Percentiles rank a stretch among this genome's conserved stretches.
These are phyloP conservation scores for Andrena camellia DNA, from an alignment of 2,888 invertebrate species.

Conservation along the genomic window DNA sequence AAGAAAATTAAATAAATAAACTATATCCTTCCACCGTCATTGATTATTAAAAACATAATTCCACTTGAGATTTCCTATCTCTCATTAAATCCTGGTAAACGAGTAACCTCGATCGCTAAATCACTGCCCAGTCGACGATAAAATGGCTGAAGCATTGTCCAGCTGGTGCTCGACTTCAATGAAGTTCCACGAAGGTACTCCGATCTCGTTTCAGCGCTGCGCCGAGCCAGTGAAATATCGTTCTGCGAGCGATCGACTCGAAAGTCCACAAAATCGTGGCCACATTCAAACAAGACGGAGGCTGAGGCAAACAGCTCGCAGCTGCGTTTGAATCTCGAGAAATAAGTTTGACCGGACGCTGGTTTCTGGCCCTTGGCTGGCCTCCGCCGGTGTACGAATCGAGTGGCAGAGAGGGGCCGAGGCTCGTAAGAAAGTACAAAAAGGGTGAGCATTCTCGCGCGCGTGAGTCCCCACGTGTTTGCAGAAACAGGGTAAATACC, in stretches of 20 bases:
- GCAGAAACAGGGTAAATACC: conserved; percentile 60
- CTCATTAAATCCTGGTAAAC: background rate
- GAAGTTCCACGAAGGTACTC: conserved; percentile 7
- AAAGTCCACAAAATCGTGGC: conserved; percentile 16
- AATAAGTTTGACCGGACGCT: conserved; percentile 15
- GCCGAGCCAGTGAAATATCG: background rate
- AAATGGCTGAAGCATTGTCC: conserved; percentile 14
- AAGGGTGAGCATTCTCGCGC: background rate
- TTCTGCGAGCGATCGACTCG: conserved; percentile 22
- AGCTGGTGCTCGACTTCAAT: background rate
- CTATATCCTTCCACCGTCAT: too few relatives aligned
- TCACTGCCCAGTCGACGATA: background rate
- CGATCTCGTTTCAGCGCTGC: conserved; percentile 7
- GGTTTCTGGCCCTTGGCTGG: background rate
- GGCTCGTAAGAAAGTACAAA: background rate
- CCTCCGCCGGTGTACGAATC: conserved; percentile 28
- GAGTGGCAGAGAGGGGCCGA: background rate
- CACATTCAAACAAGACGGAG: conserved; percentile 18
- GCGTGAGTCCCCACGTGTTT: conserved; percentile 47
- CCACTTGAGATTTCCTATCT: background rate
- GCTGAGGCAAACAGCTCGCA: background rate
- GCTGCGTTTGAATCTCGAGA: conserved; percentile 4
- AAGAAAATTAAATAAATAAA: too few relatives aligned
- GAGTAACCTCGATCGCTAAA: background rate
- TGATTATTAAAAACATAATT: too few relatives aligned